Conservation (phyloP, 2,797 vertebrate genomes). For the Caiman crocodilus region DNA sequence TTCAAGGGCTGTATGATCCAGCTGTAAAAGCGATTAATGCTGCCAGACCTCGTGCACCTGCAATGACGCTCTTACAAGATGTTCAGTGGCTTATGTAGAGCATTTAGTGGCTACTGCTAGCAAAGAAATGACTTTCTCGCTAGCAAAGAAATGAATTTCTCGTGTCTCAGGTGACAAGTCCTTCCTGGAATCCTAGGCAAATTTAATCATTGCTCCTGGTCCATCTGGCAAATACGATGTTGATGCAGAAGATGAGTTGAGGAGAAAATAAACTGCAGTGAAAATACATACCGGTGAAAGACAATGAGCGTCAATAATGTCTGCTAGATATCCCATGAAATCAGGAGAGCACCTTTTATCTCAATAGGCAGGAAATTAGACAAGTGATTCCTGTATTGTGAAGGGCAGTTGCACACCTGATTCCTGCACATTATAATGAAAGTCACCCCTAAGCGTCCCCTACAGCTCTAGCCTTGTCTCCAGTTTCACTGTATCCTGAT, state of each 20-base stretch:
- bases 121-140: conserved; percentile 35
- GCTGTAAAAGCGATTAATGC: not conserved
- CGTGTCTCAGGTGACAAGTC: not conserved
- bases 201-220: conserved; percentile 17
- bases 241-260: conserved; percentile 25
- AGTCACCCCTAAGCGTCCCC: not conserved
- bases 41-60: conserved; percentile 17
- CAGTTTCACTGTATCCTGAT: not conserved
- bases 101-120: conserved; percentile 21
- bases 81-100: not conserved
- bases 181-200: not conserved
- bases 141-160: conserved; percentile 44
- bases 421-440: conserved; percentile 18
- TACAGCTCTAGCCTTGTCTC: conserved; percentile 22
- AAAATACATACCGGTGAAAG: not conserved
- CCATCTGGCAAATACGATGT: conserved; percentile 28
- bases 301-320: not conserved
- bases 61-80: conserved; percentile 4
- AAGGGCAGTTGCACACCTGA: conserved; percentile 32
- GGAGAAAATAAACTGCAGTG: conserved; percentile 34
- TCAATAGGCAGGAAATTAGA: conserved; percentile 61
- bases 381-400: not conserved
- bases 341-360: conserved; percentile 50
- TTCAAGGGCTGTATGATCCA: not conserved
- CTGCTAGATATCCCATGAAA: conserved; percentile 37